Conservation (phyloP, 1,140 invertebrate species). For the Lycorma delicatula region DNA sequence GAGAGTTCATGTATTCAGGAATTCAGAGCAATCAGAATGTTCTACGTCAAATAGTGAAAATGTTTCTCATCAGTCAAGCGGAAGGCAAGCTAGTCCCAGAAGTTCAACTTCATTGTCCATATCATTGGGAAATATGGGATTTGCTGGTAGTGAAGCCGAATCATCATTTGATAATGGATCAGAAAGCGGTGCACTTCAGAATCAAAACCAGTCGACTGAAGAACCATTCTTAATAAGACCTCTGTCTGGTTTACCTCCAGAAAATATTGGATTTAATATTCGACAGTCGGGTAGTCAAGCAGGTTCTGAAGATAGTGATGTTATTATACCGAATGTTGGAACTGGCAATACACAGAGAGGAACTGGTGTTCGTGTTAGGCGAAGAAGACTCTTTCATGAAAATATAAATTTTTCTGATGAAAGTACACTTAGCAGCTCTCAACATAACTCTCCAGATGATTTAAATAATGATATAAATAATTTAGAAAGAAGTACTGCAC, state of each 20-base stretch:
- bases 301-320: background rate
- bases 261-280: background rate
- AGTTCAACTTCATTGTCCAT: too few relatives aligned
- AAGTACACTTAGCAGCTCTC: background rate
- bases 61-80: too few relatives aligned
- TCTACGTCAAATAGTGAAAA: constrained; percentile 6
- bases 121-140: too few relatives aligned
- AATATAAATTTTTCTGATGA: background rate
- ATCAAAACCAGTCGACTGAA: background rate
- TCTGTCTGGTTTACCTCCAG: background rate
- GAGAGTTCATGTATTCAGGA: background rate
- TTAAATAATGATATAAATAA: too few relatives aligned
- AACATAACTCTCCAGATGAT: background rate
- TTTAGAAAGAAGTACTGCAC: too few relatives aligned
- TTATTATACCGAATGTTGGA: too few relatives aligned
- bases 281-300: background rate
- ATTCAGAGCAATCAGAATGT: background rate
- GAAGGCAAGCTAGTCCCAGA: too few relatives aligned
- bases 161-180: background rate
- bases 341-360: too few relatives aligned
- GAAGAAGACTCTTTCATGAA: background rate
- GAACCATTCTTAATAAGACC: background rate
- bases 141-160: background rate
- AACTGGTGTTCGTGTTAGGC: background rate
- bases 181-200: background rate